A percentile compares a stretch with the other conserved stretches of the same genome.
phyloP scores from a whole-genome alignment of 2,113 vertebrate genomes.

The Chiloscyllium plagiosum region DNA sequence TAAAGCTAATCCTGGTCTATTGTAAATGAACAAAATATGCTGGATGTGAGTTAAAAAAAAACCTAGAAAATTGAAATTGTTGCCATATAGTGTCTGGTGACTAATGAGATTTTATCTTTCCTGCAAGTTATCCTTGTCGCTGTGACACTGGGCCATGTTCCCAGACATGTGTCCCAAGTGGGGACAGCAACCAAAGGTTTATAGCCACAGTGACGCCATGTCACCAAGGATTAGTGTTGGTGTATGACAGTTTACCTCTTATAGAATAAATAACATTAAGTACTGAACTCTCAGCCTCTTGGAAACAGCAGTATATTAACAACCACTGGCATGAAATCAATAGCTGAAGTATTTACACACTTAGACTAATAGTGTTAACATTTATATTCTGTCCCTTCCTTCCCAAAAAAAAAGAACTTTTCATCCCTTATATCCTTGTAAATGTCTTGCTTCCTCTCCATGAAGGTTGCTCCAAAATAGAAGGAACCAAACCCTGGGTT shows the following conservation, averaged over 20 bases:
- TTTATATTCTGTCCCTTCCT: not conserved
- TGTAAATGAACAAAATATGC: not conserved
- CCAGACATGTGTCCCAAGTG: conserved; percentile 29
- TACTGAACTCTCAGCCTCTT: conserved; percentile 17
- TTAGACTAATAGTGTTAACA: conserved; percentile 23
- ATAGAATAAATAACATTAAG: conserved; percentile 34
- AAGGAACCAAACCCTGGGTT: not conserved
- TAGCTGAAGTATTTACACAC: conserved; percentile 30
- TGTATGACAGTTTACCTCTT: conserved; percentile 28
- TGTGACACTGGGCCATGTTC: conserved; percentile 13
- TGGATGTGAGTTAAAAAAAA: conserved; percentile 3
- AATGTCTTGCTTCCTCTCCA: not conserved
- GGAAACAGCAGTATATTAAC: conserved; percentile 14
- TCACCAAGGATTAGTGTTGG: conserved; percentile 33
- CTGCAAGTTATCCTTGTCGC: conserved; percentile 19
- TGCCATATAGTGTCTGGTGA: conserved; percentile 22
- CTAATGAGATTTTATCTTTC: conserved; percentile 33
- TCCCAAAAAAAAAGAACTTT: not conserved
- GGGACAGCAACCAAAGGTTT: conserved; percentile 17
- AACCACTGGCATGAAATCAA: conserved; percentile 33
- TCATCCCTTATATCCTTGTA: too few relatives aligned
- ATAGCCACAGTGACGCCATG: conserved; percentile 21
- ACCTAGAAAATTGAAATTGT: conserved; percentile 1
- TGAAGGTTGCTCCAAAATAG: not conserved
- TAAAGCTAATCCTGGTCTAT: not conserved